Evolutionary conservation across 2,888 invertebrate species (phyloP), one percentile per base, ranked within the genome.

Genomic region (Drosophila prolongata): DNA sequence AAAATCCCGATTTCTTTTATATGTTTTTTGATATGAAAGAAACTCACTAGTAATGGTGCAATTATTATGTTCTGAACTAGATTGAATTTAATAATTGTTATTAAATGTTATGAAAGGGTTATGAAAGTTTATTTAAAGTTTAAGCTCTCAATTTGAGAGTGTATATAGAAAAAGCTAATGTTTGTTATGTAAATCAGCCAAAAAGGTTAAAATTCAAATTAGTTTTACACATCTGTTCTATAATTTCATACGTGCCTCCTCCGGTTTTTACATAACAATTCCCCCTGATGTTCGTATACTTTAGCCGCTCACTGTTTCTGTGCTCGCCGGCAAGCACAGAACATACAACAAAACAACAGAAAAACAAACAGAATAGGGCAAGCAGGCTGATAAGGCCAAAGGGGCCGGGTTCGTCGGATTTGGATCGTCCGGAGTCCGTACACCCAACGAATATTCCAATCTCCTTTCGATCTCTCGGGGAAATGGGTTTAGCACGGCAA

Each of bases 191-290:
- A 40, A 40, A 40, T 14, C 24, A 24, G 6, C 13, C 44, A 44
- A 6, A 6, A 30, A 30, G 24, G n/a, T 27, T 4, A 1, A 9
- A 11, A 47, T 34, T 14, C 10, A 30, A 46, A 47, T 30, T 8
- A 14, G 2, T 30, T 47, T 11, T 10, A 1, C 30, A 30, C n/a
- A 14, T 30, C 6, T 30, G 30, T 14, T 11, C 2, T 11, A 5
- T 11, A 47, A 10, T 14, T 30, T 10, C 6, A 3, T 30, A 10
- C 10, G 5, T 14, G 5, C 4, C n/a, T 27, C n/a, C n/a, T 24
- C 19, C 46, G 10, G 14, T 79, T 80, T 80, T 80, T 80, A 79
- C 79, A 80, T 87, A 80, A 80, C 56, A 52, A 46, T 14, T 16
- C 37, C 16, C 59, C 43, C 6, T 35, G 46, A 53, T 65, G 77